A percentile compares a stretch with the other conserved stretches of the same genome.
These are phyloP conservation scores for Bujurquina vittata DNA, from an alignment of 2,113 vertebrate species.

Conservation along the genomic window DNA sequence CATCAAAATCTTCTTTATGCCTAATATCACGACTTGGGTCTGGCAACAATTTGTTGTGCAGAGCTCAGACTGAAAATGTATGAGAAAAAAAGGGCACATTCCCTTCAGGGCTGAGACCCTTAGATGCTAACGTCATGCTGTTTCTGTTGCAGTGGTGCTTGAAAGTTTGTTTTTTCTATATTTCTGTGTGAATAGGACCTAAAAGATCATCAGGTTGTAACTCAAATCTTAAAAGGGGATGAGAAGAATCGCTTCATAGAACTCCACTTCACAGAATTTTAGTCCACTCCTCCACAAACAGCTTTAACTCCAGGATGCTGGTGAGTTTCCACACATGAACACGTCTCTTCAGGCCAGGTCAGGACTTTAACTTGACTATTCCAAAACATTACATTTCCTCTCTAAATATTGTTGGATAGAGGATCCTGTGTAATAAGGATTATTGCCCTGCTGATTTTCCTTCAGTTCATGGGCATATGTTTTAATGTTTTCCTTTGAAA, in stretches of 20 bases:
- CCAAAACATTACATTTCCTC: not conserved
- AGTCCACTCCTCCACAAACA: no score
- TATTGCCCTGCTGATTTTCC: not conserved
- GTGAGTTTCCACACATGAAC: no score
- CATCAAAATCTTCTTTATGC: slow-evolving; percentile 41
- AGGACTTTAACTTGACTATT: not conserved
- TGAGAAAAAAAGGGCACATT: not conserved
- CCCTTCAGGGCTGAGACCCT: not conserved
- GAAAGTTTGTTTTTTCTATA: not conserved
- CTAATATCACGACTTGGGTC: not conserved
- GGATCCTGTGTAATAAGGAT: not conserved
- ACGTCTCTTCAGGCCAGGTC: not conserved
- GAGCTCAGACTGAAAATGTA: slow-evolving; percentile 10
- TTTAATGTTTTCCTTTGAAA: not conserved
- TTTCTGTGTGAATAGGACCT: not conserved
- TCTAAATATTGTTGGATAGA: not conserved
- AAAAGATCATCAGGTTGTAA: not conserved
- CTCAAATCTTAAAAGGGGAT: not conserved
- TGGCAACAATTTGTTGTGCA: slow-evolving; percentile 4
- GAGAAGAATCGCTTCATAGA: not conserved
- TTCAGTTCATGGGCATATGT: not conserved
- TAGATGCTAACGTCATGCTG: not conserved
- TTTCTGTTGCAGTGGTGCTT: not conserved
- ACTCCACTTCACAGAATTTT: not conserved
- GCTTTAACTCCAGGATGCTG: no score